Base-by-base conservation (phyloP, 2,888 invertebrate species). In the Pyralis farinalis region DNA sequence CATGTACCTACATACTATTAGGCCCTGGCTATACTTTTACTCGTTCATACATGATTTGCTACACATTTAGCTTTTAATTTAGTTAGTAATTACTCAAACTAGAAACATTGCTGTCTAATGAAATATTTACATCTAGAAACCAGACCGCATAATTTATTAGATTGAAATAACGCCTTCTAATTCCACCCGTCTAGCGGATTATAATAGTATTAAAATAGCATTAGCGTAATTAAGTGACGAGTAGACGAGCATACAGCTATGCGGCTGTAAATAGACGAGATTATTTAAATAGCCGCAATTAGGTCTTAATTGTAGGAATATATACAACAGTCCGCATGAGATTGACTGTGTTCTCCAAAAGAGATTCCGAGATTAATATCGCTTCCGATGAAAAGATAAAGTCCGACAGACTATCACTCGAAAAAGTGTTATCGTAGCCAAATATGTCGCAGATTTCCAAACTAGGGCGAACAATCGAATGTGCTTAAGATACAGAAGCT, bases 381-480 rank as follows among this genome's bases (percentile, higher is more conserved):
- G 16, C 12, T 36, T 29, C 20, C 28, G 29, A 34, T 8, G 28
- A 35, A n/a, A n/a, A 4, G 12, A 36, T 16, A 28, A 8, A 8
- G 33, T 27, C 44, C 37, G 32, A 40, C 34, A 37, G 36, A 30
- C 25, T 25, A 25, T 36, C 9, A 10, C 28, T 16, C 6, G 7
- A 11, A 16, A 27, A 27, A 12, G 28, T 37, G 11, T 20, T 37
- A 51, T 53, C 47, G 43, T 55, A 52, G 50, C 62, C 63, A 67
- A 71, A 81, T 82, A 80, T 74, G 70, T 56, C 49, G 55, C 51
- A 60, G 60, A 63, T 74, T 66, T 70, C 85, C 86, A 87, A 85
- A 85, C 74, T 78, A 69, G 82, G 80, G 62, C 67, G 71, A 72
- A 85, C 85, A 87, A 87, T 85, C 83, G 82, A 70, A 55, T 61